These are phyloP conservation scores for Prietella phreatophila DNA, from an alignment of 2,113 vertebrate genomes.

Conservation along the genomic window DNA sequence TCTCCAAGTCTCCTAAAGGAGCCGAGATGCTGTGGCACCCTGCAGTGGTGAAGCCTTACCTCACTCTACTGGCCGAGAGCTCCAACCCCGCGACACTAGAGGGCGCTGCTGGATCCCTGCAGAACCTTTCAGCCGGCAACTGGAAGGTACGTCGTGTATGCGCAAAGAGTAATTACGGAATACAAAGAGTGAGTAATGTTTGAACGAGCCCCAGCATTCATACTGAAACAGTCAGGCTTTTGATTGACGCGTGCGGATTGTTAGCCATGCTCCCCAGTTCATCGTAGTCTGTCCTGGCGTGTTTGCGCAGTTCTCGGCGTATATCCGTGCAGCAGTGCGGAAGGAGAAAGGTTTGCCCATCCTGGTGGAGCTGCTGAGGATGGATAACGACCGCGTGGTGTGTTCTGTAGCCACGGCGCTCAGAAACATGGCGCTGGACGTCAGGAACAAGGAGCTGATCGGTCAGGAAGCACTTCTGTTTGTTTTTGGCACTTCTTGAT, in stretches of 20 bases:
- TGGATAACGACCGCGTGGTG: conserved; percentile 97
- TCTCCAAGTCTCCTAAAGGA: conserved; percentile 92
- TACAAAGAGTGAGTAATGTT: no score
- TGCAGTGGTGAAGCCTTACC: conserved; percentile 92
- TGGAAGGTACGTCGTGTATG: conserved; percentile 83
- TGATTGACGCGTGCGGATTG: background rate
- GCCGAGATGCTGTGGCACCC: conserved; percentile 99
- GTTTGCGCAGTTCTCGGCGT: conserved; percentile 84
- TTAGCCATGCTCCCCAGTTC: background rate
- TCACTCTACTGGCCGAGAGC: conserved; percentile 93
- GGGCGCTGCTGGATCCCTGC: conserved; percentile 93
- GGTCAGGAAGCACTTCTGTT: conserved; percentile 73
- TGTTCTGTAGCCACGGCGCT: conserved; percentile 94
- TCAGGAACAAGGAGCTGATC: conserved; percentile 97
- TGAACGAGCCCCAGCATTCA: background rate
- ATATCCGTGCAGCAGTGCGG: conserved; percentile 92
- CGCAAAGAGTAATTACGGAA: background rate
- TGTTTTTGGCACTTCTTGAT: background rate
- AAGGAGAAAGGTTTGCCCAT: conserved; percentile 98
- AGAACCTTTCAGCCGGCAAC: conserved; percentile 96
- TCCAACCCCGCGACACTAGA: conserved; percentile 96
- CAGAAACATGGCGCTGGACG: conserved; percentile 95
- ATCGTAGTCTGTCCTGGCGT: background rate
- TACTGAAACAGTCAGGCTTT: background rate
- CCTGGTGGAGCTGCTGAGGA: conserved; percentile 93